Evolutionary conservation across 2,113 vertebrate species (phyloP).

Genomic region (Phaethon lepturus): DNA sequence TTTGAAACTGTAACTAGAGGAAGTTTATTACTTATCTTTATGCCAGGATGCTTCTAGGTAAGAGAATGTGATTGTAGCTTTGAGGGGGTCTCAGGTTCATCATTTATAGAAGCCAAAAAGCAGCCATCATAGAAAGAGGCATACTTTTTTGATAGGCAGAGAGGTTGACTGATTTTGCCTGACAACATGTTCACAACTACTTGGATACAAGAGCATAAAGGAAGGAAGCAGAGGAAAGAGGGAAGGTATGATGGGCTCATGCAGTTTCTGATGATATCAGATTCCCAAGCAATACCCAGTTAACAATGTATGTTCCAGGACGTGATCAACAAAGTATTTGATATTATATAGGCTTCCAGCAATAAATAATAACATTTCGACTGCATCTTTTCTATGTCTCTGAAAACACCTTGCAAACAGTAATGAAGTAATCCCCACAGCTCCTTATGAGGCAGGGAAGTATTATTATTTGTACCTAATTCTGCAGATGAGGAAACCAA

Average conservation of each 20-base stretch:
- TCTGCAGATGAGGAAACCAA: conserved; percentile 34
- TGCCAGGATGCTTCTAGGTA: neutral
- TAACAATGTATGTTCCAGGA: neutral
- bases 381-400: neutral
- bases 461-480: neutral
- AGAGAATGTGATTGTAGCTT: neutral
- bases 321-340: neutral
- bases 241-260: neutral
- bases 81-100: neutral
- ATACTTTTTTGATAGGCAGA: neutral
- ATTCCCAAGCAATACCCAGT: neutral
- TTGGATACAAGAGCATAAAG: neutral
- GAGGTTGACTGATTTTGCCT: neutral
- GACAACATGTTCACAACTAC: neutral
- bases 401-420: neutral
- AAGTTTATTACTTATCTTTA: neutral
- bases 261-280: neutral
- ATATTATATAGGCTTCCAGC: neutral
- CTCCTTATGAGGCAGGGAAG: conserved; percentile 2
- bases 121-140: neutral
- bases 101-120: neutral
- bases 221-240: neutral
- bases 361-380: neutral
- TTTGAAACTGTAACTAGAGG: neutral
- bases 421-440: neutral